A percentile compares a stretch with the other conserved stretches of the same genome.
Conservation (phyloP, 2,797 vertebrate genomes). For the Oceanodroma leucorhoa region DNA sequence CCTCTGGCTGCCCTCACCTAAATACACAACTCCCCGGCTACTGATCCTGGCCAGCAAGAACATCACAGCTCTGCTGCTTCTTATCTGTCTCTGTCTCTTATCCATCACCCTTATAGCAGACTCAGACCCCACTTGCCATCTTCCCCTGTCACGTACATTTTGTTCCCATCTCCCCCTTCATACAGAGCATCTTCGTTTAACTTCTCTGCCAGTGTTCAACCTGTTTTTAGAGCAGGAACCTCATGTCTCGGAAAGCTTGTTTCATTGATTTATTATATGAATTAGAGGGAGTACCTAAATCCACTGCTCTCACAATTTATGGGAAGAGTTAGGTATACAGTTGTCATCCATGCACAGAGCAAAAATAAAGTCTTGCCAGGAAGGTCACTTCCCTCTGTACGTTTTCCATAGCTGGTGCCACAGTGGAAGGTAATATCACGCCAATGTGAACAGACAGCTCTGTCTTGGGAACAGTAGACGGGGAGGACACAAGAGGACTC, state of each 20-base stretch:
- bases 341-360: background rate
- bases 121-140: background rate
- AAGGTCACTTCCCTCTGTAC: background rate
- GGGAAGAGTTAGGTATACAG: background rate
- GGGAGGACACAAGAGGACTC: background rate
- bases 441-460: background rate
- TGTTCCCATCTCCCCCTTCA: background rate
- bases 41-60: background rate
- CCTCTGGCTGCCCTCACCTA: background rate
- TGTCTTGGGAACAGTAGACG: background rate
- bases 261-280: background rate
- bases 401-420: background rate
- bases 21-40: background rate
- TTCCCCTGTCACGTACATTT: background rate
- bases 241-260: background rate
- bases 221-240: background rate
- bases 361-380: background rate
- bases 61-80: background rate
- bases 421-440: background rate
- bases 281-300: background rate
- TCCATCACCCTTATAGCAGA: background rate
- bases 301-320: background rate
- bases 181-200: fast-evolving
- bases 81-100: background rate
- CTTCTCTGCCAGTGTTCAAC: fast-evolving